Evolutionary conservation across 64 coral and sea anemone species (phyloP), one percentile per base, ranked within the genome.

Genomic region (Montipora efflorescens): DNA sequence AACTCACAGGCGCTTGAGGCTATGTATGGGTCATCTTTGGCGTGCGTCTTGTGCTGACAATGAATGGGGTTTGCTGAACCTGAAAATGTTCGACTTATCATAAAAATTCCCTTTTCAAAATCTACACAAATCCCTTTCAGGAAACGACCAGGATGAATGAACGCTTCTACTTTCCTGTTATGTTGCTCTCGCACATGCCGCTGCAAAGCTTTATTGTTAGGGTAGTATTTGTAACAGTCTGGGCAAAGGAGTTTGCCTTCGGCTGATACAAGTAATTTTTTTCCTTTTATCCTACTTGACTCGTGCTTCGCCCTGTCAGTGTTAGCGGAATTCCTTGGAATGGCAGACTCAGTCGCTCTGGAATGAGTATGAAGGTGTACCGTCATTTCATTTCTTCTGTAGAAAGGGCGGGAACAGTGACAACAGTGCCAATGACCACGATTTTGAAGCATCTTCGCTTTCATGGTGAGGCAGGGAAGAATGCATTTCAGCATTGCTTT

Each of bases 141-240:
- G 53, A 76, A 23, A 55, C 71, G n/a, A 12, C 87, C 87, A 1
- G 87, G 47, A 20, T 19, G 4, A 25, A 89, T 76, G 22, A 59
- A 16, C 55, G 48, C 48, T 3, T 89, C 68, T 19, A 28, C 4
- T 89, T 89, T 77, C 11, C 21, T 57, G 20, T 57, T 74, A 19
- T 89, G 87, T 23, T 89, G 87, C 4, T 89, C 87, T 53, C 87
- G 69, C 3, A 89, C 1, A 19, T 89, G 87, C 3, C 73, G 28
- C 53, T 89, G 87, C 22, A 89, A 44, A 11, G 87, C 44, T 4
- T 49, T 48, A 16, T 43, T 89, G 51, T 89, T 74, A 1, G 70
- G 87, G 36, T 75, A 89, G 0, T 14, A 19, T 6, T 89, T 89
- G 5, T 4, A 75, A 9, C 87, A 77, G 6, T 57, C 53, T 57